Base-by-base conservation (phyloP, 2,888 invertebrate genomes). In the Eupithecia inturbata region DNA sequence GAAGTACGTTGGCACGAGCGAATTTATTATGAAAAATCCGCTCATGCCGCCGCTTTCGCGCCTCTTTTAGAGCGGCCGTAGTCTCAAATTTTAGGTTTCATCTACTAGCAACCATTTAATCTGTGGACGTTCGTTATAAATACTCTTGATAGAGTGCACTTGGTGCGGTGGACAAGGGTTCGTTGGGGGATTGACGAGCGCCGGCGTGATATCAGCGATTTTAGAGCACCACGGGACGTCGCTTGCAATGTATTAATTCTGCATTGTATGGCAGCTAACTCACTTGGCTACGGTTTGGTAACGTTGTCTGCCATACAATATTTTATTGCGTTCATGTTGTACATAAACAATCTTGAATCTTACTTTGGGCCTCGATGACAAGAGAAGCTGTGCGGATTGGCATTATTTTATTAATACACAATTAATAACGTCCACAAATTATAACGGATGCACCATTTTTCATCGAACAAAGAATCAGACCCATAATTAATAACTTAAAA, bases 161-260 rank as follows among this genome's bases (percentile, higher is more conserved):
- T 76, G 75, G 82, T 63, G 73, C 62, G 78, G 12, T 76, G 79
- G 68, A 69, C 68, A 60, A 76, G 73, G 79, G 79, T 76, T 75
- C 76, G 82, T 86, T 83, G 86, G 83, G 82, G 72, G 73, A 78
- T 67, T 77, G 76, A 72, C 68, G 53, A 63, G 66, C 36, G 22
- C 60, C 74, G 70, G 63, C 83, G 75, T 87, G 88, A 87, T 87
- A 84, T 88, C 88, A 87, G 86, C 86, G 84, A 85, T 83, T 86
- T 84, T 83, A 73, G 74, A 74, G 74, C 74, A 74, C 75, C 77
- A 78, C 79, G 77, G 60, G 31, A 4, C 31, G 31, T 31, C 31
- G 5, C 31, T 31, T 4, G 31, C 31, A 31, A 4, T 31, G 31
- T 31, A 31, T 31, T 31, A 3, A 31, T 31, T 31, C 31, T 31